These are phyloP conservation scores for Megalurothrips usitatus DNA, from an alignment of 2,888 invertebrate genomes.

Conservation along the genomic window DNA sequence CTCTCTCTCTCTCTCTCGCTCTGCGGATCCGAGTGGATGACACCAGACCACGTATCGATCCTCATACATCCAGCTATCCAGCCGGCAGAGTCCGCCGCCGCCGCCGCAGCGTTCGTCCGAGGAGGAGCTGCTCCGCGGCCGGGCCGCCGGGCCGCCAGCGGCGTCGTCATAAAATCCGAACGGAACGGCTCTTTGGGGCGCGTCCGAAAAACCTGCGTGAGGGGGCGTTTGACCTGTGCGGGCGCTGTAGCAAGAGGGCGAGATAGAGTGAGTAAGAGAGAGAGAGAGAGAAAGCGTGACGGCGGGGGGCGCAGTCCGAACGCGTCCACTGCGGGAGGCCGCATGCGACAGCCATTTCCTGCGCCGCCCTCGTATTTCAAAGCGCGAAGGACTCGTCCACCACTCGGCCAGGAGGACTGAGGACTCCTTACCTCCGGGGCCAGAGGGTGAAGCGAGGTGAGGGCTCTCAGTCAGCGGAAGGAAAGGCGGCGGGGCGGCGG, in stretches of 20 bases:
- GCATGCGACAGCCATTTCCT: conserved; percentile 3
- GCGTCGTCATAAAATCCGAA: conserved; percentile 12
- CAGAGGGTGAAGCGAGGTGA: no score
- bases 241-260: neutral
- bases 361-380: conserved; percentile 1
- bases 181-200: neutral
- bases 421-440: no score
- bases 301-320: neutral
- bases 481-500: no score
- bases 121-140: no score
- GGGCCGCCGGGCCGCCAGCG: neutral
- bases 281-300: neutral
- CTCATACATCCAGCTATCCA: neutral
- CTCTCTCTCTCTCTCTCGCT: no score
- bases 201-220: neutral
- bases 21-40: no score
- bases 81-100: neutral
- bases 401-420: neutral
- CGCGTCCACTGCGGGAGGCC: neutral
- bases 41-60: neutral
- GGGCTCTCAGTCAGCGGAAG: no score
- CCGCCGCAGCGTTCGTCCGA: neutral
- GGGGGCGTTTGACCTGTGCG: no score
- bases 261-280: neutral
- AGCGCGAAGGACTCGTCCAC: neutral